Evolutionary conservation across 2,797 vertebrate species (phyloP).

Genomic region (Spheniscus humboldti): DNA sequence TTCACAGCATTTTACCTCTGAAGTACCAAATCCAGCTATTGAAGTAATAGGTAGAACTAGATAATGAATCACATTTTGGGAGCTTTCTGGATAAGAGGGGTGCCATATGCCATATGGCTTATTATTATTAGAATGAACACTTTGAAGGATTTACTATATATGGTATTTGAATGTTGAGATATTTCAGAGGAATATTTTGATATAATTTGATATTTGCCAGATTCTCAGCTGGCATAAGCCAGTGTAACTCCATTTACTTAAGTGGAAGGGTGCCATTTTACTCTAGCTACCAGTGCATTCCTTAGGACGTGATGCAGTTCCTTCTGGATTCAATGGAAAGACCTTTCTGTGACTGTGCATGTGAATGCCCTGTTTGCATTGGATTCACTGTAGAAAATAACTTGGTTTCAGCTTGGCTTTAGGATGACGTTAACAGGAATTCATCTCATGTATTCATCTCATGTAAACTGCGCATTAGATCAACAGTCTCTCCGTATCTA

Average conservation of each 20-base stretch:
- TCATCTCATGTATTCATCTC: background rate
- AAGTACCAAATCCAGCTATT: background rate
- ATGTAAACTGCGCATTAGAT: background rate
- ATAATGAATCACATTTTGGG: background rate
- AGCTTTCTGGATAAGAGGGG: background rate
- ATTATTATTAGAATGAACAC: background rate
- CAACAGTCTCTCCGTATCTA: background rate
- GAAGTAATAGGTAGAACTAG: background rate
- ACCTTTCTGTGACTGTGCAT: background rate
- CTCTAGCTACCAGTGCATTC: background rate
- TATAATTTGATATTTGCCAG: background rate
- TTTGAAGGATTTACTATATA: background rate
- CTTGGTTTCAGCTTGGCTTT: background rate
- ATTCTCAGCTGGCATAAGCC: background rate
- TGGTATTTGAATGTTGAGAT: background rate
- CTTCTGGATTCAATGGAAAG: background rate
- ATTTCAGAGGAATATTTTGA: conserved; percentile 3
- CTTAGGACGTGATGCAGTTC: background rate
- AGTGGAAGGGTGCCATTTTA: background rate
- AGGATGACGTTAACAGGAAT: background rate
- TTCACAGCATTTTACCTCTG: background rate
- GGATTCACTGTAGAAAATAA: background rate
- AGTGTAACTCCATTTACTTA: background rate
- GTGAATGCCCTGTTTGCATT: background rate
- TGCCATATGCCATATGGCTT: background rate